Evolutionary conservation across 2,888 invertebrate species (phyloP).

Genomic region (Noctua janthina): DNA sequence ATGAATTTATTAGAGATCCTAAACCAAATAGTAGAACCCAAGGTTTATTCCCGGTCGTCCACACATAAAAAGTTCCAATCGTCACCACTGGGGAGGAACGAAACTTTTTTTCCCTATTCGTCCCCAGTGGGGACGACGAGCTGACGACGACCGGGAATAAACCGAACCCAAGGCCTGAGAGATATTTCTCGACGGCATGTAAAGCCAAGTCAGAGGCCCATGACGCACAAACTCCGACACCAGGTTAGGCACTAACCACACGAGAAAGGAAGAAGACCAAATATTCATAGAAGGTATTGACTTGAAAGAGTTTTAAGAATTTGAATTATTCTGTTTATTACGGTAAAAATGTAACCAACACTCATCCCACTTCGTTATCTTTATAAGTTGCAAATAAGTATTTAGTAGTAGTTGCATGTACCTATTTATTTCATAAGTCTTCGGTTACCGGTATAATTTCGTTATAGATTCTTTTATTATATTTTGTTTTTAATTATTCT

Average conservation of each 20-base stretch:
- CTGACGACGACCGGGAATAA: no score
- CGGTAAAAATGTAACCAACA: conserved; percentile 1
- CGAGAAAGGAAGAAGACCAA: no score
- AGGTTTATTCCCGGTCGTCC: no score
- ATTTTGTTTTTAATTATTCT: neutral
- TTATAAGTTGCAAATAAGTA: conserved; percentile 36
- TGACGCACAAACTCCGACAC: no score
- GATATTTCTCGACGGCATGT: no score
- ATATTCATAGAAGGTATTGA: neutral
- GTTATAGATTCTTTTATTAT: neutral
- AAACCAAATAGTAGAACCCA: neutral
- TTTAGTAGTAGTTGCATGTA: conserved; percentile 31
- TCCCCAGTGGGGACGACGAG: no score
- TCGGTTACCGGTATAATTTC: neutral
- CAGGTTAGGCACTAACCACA: no score
- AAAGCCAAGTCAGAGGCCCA: no score
- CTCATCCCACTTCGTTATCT: neutral
- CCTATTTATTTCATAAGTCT: neutral
- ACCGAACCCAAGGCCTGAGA: no score
- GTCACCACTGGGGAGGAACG: no score
- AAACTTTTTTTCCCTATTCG: no score
- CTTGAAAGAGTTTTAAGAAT: neutral
- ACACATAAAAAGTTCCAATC: no score
- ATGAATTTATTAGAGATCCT: neutral
- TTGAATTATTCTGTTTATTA: neutral